Conservation (phyloP, 2,888 invertebrate genomes). For the Caenorhabditis imperialis region DNA sequence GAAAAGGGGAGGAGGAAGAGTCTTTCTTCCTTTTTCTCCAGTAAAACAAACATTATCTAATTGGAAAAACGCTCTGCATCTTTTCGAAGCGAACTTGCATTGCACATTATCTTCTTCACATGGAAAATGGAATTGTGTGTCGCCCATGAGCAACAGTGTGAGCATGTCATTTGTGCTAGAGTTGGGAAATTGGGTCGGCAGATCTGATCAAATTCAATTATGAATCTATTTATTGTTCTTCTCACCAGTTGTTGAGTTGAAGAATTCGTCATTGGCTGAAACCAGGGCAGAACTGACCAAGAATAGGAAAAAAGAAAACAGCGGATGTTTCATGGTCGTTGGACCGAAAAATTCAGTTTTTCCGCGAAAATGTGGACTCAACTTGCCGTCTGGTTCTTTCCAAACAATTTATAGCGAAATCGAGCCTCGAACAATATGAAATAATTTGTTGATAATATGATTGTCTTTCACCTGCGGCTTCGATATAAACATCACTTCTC, state of each 20-base stretch:
- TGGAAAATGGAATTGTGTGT: slow-evolving; percentile 73
- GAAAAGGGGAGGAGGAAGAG: neutral
- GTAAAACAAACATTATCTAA: slow-evolving; percentile 56
- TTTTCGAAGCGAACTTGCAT: slow-evolving; percentile 65
- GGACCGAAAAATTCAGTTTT: neutral
- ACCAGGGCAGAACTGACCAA: neutral
- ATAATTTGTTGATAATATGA: slow-evolving; percentile 45
- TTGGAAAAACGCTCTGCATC: slow-evolving; percentile 57
- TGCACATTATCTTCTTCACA: slow-evolving; percentile 69
- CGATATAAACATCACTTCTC: slow-evolving; percentile 44
- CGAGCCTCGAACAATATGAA: neutral
- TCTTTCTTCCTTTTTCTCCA: too few relatives aligned
- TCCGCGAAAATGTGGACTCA: slow-evolving; percentile 2
- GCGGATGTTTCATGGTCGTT: neutral
- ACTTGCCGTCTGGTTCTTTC: slow-evolving; percentile 19
- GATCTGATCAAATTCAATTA: neutral
- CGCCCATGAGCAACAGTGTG: slow-evolving; percentile 69
- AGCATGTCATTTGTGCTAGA: slow-evolving; percentile 53
- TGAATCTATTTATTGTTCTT: neutral
- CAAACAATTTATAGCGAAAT: slow-evolving; percentile 25
- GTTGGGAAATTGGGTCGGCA: neutral
- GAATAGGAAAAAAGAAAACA: neutral
- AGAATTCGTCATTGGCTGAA: too few relatives aligned
- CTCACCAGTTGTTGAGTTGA: neutral
- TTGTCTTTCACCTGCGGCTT: slow-evolving; percentile 12